Conservation (phyloP, 2,113 vertebrate species). For the Cromileptes altivelis region DNA sequence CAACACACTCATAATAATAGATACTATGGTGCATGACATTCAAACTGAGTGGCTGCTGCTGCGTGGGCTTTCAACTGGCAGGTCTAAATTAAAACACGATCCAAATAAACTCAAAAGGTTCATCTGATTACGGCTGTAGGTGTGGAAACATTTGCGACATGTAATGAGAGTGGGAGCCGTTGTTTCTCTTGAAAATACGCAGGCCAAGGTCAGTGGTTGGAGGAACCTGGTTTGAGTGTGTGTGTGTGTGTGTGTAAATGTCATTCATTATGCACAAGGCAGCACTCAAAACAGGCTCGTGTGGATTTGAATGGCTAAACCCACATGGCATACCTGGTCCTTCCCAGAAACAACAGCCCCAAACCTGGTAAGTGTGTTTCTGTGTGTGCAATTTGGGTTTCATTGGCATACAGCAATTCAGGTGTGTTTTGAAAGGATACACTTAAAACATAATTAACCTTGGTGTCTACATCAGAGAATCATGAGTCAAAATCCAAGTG, state of each 20-base stretch:
- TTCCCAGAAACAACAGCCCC: slow-evolving; percentile 14
- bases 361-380: background rate
- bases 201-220: slow-evolving; percentile 32
- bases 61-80: slow-evolving; percentile 14
- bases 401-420: background rate
- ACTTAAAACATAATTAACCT: background rate
- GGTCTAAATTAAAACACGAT: slow-evolving; percentile 38
- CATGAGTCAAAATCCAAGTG: background rate
- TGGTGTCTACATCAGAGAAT: background rate
- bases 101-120: slow-evolving; percentile 49
- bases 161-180: slow-evolving; percentile 47
- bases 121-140: slow-evolving; percentile 55
- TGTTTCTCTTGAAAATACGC: slow-evolving; percentile 53
- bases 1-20: slow-evolving; percentile 1
- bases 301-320: slow-evolving; percentile 34
- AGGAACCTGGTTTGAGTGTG: slow-evolving; percentile 31
- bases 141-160: slow-evolving; percentile 37
- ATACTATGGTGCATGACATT: slow-evolving; percentile 35
- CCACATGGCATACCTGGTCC: slow-evolving; percentile 18
- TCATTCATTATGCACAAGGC: slow-evolving; percentile 36
- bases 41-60: background rate
- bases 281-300: slow-evolving; percentile 28
- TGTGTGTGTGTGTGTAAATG: slow-evolving; percentile 8
- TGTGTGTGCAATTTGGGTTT: background rate
- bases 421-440: background rate